A percentile compares a stretch with the other conserved stretches of the same genome.
Evolutionary conservation across 2,797 vertebrate genomes (phyloP).

Genomic region (Podarcis lilfordi): DNA sequence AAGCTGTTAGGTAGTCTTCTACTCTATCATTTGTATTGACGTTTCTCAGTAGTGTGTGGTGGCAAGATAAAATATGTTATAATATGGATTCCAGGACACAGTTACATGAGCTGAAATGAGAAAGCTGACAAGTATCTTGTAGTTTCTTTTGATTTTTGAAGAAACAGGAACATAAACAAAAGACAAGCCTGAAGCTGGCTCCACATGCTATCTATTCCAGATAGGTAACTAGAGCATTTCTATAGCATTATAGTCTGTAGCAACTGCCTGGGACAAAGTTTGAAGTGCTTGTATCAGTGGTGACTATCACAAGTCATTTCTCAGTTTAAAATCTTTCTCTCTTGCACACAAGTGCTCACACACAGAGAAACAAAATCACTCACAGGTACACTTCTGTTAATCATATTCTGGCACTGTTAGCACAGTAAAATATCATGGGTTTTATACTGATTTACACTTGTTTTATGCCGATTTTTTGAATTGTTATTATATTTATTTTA

Average conservation of each 20-base stretch:
- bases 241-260: not conserved
- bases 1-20: conserved; percentile 36
- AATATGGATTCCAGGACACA: conserved; percentile 25
- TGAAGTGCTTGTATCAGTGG: not conserved
- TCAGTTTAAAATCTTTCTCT: not conserved
- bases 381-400: no score
- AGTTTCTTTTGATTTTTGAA: not conserved
- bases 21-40: conserved; percentile 28
- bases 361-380: no score
- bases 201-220: not conserved
- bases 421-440: no score
- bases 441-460: no score
- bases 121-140: conserved; percentile 7
- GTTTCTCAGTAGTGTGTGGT: conserved; percentile 20
- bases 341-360: no score
- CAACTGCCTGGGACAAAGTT: not conserved
- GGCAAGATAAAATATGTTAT: conserved; percentile 27
- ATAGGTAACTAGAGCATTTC: not conserved
- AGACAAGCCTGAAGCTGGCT: not conserved
- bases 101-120: not conserved
- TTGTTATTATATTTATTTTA: no score
- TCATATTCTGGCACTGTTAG: no score
- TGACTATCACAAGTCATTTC: not conserved
- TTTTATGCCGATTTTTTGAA: no score
- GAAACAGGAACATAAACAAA: not conserved